Conservation (phyloP, 64 coral and sea anemone genomes). For the Pachyseris speciosa region DNA sequence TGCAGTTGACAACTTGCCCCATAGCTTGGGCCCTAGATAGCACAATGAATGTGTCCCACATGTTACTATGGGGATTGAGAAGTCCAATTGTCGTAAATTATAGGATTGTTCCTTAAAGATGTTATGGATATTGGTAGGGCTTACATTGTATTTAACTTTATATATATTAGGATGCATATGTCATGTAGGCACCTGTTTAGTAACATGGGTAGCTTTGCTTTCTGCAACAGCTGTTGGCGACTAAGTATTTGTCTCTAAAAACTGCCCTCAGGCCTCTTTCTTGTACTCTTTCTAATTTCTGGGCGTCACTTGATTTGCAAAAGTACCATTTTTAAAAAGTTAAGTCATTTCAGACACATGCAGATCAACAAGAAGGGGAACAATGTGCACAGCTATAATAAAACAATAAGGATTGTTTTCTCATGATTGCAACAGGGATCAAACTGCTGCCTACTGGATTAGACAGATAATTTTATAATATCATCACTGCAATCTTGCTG, state of each 20-base stretch:
- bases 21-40: slow-evolving; percentile 12
- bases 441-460: too few relatives aligned
- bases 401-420: too few relatives aligned
- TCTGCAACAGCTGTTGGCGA: not conserved
- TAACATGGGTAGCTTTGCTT: not conserved
- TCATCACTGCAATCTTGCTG: too few relatives aligned
- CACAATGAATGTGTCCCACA: not conserved
- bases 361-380: too few relatives aligned
- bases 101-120: not conserved
- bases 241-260: not conserved
- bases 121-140: not conserved
- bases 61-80: not conserved
- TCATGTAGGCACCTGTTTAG: not conserved
- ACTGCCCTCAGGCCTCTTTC: not conserved
- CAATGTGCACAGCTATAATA: too few relatives aligned
- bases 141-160: not conserved
- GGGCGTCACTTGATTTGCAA: not conserved
- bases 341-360: too few relatives aligned
- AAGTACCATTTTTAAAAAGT: too few relatives aligned
- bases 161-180: not conserved
- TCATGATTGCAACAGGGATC: too few relatives aligned
- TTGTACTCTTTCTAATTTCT: not conserved
- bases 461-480: too few relatives aligned
- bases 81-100: not conserved
- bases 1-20: not conserved